Conservation (phyloP, 2,797 vertebrate genomes). For the Mastacembelus armatus region DNA sequence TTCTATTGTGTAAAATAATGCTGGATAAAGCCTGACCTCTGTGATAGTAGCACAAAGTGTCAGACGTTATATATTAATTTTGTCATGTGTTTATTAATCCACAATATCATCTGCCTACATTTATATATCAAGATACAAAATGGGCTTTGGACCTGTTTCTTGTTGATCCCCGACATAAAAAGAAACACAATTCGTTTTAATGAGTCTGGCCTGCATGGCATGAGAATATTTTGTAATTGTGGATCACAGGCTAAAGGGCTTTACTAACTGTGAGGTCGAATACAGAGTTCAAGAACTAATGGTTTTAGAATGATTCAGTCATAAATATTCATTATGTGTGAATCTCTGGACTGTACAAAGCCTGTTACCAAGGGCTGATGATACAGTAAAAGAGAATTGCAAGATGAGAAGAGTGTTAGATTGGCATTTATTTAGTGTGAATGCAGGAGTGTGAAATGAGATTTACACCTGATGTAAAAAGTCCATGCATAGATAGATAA, state of each 20-base stretch:
- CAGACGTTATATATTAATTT: slow-evolving; percentile 6
- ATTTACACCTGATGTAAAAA: background rate
- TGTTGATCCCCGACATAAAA: slow-evolving; percentile 36
- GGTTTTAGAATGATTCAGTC: slow-evolving; percentile 12
- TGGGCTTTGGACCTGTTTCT: slow-evolving; percentile 6
- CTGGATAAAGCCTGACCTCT: slow-evolving; percentile 3
- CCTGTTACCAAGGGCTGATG: background rate
- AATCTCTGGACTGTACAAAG: slow-evolving; percentile 22
- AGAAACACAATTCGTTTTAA: slow-evolving; percentile 48
- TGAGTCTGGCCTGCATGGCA: slow-evolving; percentile 41
- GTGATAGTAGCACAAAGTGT: background rate
- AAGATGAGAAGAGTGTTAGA: background rate
- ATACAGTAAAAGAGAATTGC: background rate
- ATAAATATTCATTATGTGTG: slow-evolving; percentile 31
- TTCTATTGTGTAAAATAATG: no score
- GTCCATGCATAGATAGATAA: background rate
- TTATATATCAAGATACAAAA: background rate
- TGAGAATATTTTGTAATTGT: slow-evolving; percentile 18
- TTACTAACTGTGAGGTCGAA: slow-evolving; percentile 5
- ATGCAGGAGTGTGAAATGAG: background rate
- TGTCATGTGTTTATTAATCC: slow-evolving; percentile 24
- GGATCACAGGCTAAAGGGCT: slow-evolving; percentile 30
- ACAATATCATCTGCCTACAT: slow-evolving; percentile 11
- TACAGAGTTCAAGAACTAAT: slow-evolving; percentile 11
- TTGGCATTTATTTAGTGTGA: background rate